Evolutionary conservation across 2,888 invertebrate genomes (phyloP).

Genomic region (Nomada goodeniana): DNA sequence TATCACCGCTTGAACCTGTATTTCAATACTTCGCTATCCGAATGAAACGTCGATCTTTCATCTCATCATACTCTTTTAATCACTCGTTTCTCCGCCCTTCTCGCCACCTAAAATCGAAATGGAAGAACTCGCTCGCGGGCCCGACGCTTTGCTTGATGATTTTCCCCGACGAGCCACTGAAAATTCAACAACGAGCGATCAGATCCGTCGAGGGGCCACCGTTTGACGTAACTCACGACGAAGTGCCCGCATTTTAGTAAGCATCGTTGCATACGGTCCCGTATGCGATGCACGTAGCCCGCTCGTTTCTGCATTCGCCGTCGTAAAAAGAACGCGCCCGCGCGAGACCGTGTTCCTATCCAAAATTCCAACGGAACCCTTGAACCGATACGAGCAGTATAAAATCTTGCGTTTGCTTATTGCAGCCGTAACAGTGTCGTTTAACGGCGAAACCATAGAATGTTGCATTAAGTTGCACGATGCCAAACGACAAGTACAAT

Average conservation of each 20-base stretch:
- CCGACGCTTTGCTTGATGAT: no score
- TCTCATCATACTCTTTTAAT: no score
- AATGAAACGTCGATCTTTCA: no score
- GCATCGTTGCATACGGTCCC: constrained; percentile 57
- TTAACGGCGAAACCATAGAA: constrained; percentile 9
- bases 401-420: constrained; percentile 36
- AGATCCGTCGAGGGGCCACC: constrained; percentile 34
- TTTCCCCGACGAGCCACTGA: neutral
- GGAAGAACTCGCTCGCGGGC: no score
- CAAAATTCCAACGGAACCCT: constrained; percentile 61
- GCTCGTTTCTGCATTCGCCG: constrained; percentile 62
- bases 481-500: neutral
- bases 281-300: constrained; percentile 59
- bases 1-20: no score
- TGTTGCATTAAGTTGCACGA: neutral
- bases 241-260: constrained; percentile 63
- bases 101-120: neutral
- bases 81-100: no score
- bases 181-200: constrained; percentile 20
- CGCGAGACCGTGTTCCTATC: constrained; percentile 55
- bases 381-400: constrained; percentile 54
- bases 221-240: constrained; percentile 56
- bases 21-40: no score
- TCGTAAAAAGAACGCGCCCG: constrained; percentile 52
- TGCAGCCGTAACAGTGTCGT: constrained; percentile 27